phyloP scores from a whole-genome alignment of 2,113 vertebrate species.

The Callorhinus ursinus region DNA sequence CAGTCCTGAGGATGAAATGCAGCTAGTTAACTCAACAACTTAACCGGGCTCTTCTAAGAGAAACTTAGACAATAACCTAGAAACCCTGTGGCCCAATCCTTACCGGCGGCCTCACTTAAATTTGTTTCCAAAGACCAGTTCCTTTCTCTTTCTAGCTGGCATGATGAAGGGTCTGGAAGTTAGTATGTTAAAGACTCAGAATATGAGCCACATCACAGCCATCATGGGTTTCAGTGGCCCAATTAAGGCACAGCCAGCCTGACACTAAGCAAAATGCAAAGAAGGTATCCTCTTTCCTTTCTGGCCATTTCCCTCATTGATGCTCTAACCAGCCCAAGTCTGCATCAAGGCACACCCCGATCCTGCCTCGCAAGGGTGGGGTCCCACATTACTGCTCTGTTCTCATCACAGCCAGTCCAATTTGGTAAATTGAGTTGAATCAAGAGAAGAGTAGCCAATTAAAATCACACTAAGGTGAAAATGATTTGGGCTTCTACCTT shows the following conservation, averaged over 20 bases:
- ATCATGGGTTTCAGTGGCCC: background rate
- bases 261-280: background rate
- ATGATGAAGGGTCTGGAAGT: background rate
- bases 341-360: background rate
- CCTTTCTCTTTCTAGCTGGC: background rate
- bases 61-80: background rate
- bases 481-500: background rate
- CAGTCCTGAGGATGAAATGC: background rate
- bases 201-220: background rate
- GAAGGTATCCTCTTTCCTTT: background rate
- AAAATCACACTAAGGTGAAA: background rate
- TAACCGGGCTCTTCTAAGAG: background rate
- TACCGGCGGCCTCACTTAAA: background rate
- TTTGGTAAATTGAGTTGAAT: slow-evolving; percentile 24
- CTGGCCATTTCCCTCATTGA: background rate
- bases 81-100: background rate
- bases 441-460: slow-evolving; percentile 7
- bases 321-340: background rate
- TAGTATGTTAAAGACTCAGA: background rate
- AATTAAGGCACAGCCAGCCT: background rate
- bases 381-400: background rate
- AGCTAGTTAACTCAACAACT: background rate
- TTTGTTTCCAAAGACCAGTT: background rate
- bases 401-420: background rate
- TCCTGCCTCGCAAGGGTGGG: background rate